phyloP scores from a whole-genome alignment of 2,888 invertebrate species.

The Crematogaster levior region DNA sequence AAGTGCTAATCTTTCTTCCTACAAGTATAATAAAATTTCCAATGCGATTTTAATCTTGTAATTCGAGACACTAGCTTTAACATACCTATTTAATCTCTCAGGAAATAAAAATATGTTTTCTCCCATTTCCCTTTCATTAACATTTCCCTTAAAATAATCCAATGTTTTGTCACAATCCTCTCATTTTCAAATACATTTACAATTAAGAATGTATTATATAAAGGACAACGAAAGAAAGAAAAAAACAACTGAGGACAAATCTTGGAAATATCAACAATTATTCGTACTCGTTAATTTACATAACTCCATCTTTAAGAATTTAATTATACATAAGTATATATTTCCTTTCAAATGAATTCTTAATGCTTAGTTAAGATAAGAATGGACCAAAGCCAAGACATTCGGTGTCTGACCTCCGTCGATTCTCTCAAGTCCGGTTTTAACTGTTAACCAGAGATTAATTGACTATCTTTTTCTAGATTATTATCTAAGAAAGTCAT shows the following conservation, averaged over 20 bases:
- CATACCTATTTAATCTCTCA: constrained; percentile 45
- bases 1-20: constrained; percentile 67
- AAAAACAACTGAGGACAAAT: constrained; percentile 48
- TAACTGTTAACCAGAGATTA: no score
- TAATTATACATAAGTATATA: constrained; percentile 51
- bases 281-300: constrained; percentile 63
- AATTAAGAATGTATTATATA: constrained; percentile 39
- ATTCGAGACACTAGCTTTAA: constrained; percentile 55
- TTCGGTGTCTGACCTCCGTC: constrained; percentile 58
- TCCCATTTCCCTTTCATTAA: constrained; percentile 34
- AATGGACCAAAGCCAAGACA: constrained; percentile 72
- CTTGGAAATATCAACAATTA: constrained; percentile 41
- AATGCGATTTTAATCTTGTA: constrained; percentile 56
- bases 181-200: constrained; percentile 28
- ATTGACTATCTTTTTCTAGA: no score
- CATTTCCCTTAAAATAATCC: constrained; percentile 56
- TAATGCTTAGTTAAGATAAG: constrained; percentile 65
- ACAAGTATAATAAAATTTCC: constrained; percentile 61
- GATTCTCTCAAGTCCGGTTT: constrained; percentile 42
- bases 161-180: constrained; percentile 51
- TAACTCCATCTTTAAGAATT: constrained; percentile 63
- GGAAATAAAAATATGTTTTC: constrained; percentile 36
- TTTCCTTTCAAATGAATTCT: constrained; percentile 53
- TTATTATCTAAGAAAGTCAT: no score
- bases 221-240: constrained; percentile 37